Evolutionary conservation across 2,797 vertebrate genomes (phyloP), one percentile per base, ranked within the genome.

Genomic region (Acipenser ruthenus): DNA sequence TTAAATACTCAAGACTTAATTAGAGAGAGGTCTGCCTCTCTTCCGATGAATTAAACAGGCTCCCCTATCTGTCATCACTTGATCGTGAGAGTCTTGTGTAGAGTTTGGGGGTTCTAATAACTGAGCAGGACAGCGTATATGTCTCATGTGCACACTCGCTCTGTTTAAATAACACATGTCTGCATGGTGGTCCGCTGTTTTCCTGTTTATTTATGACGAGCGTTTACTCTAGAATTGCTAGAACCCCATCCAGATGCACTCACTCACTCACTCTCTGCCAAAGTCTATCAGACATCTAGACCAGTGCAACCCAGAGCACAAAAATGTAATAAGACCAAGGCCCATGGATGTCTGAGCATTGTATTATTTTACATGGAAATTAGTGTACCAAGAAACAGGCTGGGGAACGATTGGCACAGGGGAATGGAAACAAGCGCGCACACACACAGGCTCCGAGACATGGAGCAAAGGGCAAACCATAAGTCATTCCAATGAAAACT

Each of bases 401-500:
- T 7, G 12, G 55, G 55, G 55, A 58, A 58, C 12, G 13, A 58
- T n/a, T 58, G 55, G 55, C 55, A 58, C 12, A 58, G 55, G 23
- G 9, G 55, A 58, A 58, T 58, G 55, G 55, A 58, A 58, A 58
- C 10, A 6, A 58, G 11, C 47, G 65, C 11, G 49, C 70, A 48
- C 18, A 49, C 62, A 64, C 62, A 18, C 13, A 60, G 15, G 52
- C 51, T 50, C 60, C 60, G 49, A 56, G 48, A 49, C 60, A 18
- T 18, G 15, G 23, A 37, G 78, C 79, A 86, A 78, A 82, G 75
- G 76, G 77, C 79, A 77, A 79, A 83, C 85, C 0, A 0, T 69
- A 75, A 79, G 76, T 77, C 72, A 78, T 79, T 86, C 82, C 74
- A 71, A 81, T 78, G 83, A 82, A 90, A 85, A 84, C 78, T 77